Evolutionary conservation across 1,140 invertebrate genomes (phyloP).

Genomic region (Phymorhynchus buccinoides): DNA sequence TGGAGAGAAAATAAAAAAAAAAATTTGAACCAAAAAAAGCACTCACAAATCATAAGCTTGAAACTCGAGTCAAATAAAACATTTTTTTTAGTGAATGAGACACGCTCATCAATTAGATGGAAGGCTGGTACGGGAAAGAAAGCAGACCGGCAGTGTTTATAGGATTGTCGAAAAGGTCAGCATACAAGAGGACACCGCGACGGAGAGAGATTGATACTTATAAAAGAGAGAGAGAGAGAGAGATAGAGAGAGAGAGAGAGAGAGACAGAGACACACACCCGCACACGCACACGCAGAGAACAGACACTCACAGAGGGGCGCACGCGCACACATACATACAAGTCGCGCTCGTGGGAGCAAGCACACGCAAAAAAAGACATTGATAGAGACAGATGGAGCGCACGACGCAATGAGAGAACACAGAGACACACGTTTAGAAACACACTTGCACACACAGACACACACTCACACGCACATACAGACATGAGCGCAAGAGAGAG

Average conservation of each 20-base stretch:
- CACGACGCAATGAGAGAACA: not conserved
- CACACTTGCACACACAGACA: not conserved
- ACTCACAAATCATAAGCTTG: too few species aligned
- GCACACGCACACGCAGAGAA: too few species aligned
- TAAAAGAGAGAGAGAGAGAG: too few species aligned
- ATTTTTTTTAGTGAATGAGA: too few species aligned
- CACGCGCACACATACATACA: not conserved
- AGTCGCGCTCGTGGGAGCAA: not conserved
- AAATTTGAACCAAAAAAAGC: too few species aligned
- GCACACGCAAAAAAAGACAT: not conserved
- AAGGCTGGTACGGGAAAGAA: not conserved
- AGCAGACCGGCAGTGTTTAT: not conserved
- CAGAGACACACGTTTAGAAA: conserved; percentile 9
- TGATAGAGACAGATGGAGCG: not conserved
- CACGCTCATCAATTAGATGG: too few species aligned
- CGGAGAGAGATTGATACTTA: not conserved
- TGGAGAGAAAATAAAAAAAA: too few species aligned
- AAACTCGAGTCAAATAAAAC: too few species aligned
- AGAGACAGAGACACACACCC: too few species aligned
- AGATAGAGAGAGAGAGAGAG: too few species aligned
- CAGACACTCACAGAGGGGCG: too few species aligned
- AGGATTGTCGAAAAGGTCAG: not conserved
- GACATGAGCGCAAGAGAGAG: not conserved
- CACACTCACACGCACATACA: conserved; percentile 12
- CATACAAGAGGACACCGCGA: not conserved